These are phyloP conservation scores for Oreochromis spilurus DNA, from an alignment of 2,113 vertebrate species.

Conservation along the genomic window DNA sequence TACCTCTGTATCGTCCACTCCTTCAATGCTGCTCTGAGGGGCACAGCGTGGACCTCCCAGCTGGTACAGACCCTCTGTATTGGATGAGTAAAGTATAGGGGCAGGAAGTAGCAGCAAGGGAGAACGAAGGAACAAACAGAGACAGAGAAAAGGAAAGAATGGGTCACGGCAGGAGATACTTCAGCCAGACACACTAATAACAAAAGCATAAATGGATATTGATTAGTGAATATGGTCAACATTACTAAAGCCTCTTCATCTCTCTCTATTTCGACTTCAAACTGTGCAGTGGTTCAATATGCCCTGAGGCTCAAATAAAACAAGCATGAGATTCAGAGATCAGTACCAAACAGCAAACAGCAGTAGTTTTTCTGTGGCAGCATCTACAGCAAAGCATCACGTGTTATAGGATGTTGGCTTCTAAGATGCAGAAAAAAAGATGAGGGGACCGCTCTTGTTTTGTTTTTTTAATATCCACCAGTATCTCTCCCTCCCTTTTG, in stretches of 20 bases:
- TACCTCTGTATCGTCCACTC: constrained; percentile 87
- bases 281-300: background rate
- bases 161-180: constrained; percentile 14
- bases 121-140: background rate
- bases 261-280: constrained; percentile 14
- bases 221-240: constrained; percentile 37
- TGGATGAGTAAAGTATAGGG: background rate
- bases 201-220: constrained; percentile 39
- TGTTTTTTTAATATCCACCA: background rate
- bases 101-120: background rate
- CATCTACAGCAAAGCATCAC: background rate
- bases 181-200: constrained; percentile 1
- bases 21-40: constrained; percentile 87
- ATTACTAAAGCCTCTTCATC: constrained; percentile 46
- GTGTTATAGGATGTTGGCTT: constrained; percentile 1
- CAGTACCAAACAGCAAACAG: constrained; percentile 13
- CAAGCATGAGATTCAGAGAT: constrained; percentile 22
- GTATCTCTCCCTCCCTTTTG: background rate
- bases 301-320: constrained; percentile 1
- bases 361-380: constrained; percentile 4
- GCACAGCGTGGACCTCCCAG: constrained; percentile 78
- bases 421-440: background rate
- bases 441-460: background rate
- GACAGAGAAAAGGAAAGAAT: background rate
- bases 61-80: constrained; percentile 76